These are phyloP conservation scores for Cetoscarus ocellatus DNA, from an alignment of 2,797 vertebrate species.

Conservation along the genomic window DNA sequence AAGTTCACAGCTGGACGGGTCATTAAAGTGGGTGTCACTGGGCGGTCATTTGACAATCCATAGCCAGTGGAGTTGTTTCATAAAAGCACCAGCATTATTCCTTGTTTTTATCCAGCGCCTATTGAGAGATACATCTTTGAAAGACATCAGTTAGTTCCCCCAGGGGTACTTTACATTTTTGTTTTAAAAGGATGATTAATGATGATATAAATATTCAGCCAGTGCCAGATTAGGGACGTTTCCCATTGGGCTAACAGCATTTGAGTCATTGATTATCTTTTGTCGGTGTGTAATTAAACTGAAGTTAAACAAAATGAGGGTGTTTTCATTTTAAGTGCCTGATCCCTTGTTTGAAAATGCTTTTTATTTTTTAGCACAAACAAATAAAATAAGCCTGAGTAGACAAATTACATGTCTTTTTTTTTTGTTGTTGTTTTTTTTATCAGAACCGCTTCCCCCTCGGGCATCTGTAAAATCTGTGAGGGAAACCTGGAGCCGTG, in stretches of 20 bases:
- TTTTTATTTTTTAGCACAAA: slow-evolving; percentile 32
- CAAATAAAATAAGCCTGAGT: slow-evolving; percentile 27
- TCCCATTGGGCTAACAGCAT: slow-evolving; percentile 16
- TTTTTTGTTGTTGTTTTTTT: slow-evolving; percentile 50
- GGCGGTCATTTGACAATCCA: too few relatives aligned
- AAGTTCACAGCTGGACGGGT: too few relatives aligned
- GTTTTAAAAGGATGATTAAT: slow-evolving; percentile 21
- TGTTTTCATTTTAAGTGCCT: slow-evolving; percentile 40
- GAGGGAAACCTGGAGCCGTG: slow-evolving; percentile 50
- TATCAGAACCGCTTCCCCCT: slow-evolving; percentile 35
- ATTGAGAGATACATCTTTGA: background rate
- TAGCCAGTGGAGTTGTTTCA: too few relatives aligned
- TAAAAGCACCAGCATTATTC: background rate
- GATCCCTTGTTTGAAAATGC: slow-evolving; percentile 19
- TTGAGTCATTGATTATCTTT: slow-evolving; percentile 28
- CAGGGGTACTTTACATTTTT: background rate
- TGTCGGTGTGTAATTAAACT: slow-evolving; percentile 55
- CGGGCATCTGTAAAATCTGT: slow-evolving; percentile 45
- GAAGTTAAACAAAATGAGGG: slow-evolving; percentile 37
- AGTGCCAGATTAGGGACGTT: slow-evolving; percentile 9
- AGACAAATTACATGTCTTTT: slow-evolving; percentile 52
- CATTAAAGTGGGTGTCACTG: too few relatives aligned
- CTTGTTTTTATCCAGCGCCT: background rate
- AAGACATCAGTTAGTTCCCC: slow-evolving; percentile 1
- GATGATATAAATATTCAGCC: slow-evolving; percentile 9